phyloP scores from a whole-genome alignment of 2,888 invertebrate genomes.

The Bimastos eiseni region DNA sequence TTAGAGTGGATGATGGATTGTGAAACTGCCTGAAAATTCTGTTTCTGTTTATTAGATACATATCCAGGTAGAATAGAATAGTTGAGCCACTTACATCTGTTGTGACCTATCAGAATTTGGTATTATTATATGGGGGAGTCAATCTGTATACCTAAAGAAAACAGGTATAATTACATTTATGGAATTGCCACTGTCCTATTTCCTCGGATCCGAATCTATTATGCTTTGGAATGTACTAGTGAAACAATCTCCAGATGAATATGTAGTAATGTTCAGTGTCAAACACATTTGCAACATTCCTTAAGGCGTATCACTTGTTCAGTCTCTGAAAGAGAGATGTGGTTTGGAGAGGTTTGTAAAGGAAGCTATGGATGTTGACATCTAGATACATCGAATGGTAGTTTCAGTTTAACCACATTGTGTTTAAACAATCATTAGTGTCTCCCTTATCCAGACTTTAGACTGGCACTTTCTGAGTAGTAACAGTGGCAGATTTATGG shows the following conservation, averaged over 20 bases:
- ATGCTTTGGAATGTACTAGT: background rate
- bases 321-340: background rate
- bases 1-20: background rate
- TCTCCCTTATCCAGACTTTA: too few species aligned
- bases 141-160: background rate
- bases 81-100: background rate
- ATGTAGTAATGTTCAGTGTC: background rate
- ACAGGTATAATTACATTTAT: background rate
- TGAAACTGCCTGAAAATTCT: background rate
- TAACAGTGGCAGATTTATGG: too few species aligned
- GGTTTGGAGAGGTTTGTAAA: background rate
- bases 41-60: background rate
- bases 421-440: too few species aligned
- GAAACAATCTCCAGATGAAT: background rate
- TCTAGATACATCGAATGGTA: background rate
- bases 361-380: background rate
- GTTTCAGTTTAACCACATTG: too few species aligned
- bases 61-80: background rate
- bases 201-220: background rate
- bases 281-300: background rate
- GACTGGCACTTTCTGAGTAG: too few species aligned
- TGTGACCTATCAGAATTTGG: background rate
- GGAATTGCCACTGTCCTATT: background rate
- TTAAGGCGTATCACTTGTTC: background rate
- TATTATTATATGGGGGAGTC: background rate